Base-by-base conservation (phyloP, 2,113 vertebrate species). In the Acrocephalus kingi region DNA sequence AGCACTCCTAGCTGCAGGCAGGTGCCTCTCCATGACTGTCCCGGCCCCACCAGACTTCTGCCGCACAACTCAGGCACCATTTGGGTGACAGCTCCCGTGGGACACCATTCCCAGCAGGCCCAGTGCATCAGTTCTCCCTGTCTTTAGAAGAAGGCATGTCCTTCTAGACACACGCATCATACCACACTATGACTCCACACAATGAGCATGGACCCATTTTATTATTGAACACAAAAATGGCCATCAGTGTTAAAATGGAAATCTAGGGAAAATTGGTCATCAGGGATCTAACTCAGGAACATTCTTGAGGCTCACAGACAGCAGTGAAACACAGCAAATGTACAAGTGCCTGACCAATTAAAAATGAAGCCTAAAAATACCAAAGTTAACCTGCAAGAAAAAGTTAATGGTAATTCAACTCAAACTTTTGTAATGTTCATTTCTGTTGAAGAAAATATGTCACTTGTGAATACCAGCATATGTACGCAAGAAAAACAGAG, bases 71-170 rank as follows among this genome's bases (percentile, higher is more conserved):
- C 5, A 6, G 19, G 54, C 6, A 13, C 24, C 15, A 9, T 3
- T 48, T 0, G 0, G 30, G 13, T 4, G n/a, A 51, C 51, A 48
- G 55, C 27, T 43, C 27, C 51, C 1, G 0, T 2, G 9, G 33
- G 30, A 52, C 13, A 23, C 39, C 48, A 21, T 2, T 27, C 30
- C 43, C 33, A 28, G 20, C 1, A 49, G 33, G 30, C 7, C 8
- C 0, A 18, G 7, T 0, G 13, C 33, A 51, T 16, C 37, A 48
- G 11, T 17, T 51, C 63, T 84, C 59, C 30, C 31, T 23, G 11
- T 14, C 41, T 20, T 13, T 13, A 58, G 20, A 43, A n/a, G 73
- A 56, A 43, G 9, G 21, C 31, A 52, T 1, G 3, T 48, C 61
- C 67, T 52, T 27, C 41, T 15, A 59, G 9, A 93, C 21, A 21